Percentiles rank a stretch among this genome's conserved stretches.
Evolutionary conservation across 1,140 invertebrate species (phyloP).

Genomic region (Drosophila ficusphila): DNA sequence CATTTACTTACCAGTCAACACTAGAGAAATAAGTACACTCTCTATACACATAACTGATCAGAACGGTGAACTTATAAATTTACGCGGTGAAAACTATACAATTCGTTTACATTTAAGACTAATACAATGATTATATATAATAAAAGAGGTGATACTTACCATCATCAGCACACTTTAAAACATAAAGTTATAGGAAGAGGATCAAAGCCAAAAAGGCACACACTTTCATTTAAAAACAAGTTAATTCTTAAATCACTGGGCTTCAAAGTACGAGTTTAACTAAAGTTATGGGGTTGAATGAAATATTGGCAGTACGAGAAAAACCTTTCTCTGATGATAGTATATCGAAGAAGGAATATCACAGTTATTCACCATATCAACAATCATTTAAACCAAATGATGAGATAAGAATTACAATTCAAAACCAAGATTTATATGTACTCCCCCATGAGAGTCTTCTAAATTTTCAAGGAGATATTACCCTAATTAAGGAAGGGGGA

Average conservation of each 20-base stretch:
- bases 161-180: not conserved
- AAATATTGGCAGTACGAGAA: not conserved
- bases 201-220: not conserved
- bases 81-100: conserved; percentile 51
- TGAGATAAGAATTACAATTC: not conserved
- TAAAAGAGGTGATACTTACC: not conserved
- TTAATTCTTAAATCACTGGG: not conserved
- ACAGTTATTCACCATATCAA: not conserved
- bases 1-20: conserved; percentile 70
- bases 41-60: conserved; percentile 56
- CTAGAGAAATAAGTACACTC: conserved; percentile 43
- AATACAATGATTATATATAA: conserved; percentile 9
- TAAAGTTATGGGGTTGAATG: not conserved
- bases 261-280: not conserved
- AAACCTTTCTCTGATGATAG: not conserved
- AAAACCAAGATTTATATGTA: not conserved
- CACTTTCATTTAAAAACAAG: not conserved
- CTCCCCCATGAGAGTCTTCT: not conserved
- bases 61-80: conserved; percentile 57
- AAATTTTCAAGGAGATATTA: not conserved
- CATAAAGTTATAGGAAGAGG: not conserved
- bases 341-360: not conserved
- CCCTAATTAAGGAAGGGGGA: not conserved
- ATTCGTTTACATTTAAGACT: not conserved
- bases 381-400: not conserved